These are phyloP conservation scores for Clusia tigrina DNA, from an alignment of 2,888 invertebrate genomes.

Conservation along the genomic window DNA sequence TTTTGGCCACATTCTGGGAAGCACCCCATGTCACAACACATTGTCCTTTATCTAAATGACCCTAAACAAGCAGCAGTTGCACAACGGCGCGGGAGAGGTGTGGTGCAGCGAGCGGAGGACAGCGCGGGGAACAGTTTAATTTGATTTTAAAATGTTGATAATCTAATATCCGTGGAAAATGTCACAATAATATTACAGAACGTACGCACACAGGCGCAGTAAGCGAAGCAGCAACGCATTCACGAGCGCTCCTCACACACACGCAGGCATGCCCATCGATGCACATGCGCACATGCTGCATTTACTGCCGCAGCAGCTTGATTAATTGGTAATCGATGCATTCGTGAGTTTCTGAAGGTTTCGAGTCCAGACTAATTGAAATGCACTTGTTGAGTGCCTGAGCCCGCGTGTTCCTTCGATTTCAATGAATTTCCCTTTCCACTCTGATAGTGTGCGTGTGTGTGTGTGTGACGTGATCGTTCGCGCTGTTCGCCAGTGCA, in stretches of 20 bases:
- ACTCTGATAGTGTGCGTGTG: conserved; percentile 46
- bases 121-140: conserved; percentile 48
- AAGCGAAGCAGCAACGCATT: background rate
- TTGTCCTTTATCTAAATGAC: conserved; percentile 55
- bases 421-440: conserved; percentile 56
- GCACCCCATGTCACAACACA: conserved; percentile 53
- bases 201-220: conserved; percentile 16
- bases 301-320: background rate
- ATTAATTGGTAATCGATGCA: conserved; percentile 29
- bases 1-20: conserved; percentile 35
- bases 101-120: conserved; percentile 11
- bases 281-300: background rate
- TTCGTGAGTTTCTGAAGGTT: conserved; percentile 16
- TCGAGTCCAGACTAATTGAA: conserved; percentile 46
- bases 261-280: background rate
- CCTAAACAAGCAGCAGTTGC: conserved; percentile 56
- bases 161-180: conserved; percentile 62
- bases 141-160: conserved; percentile 59
- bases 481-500: background rate
- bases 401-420: conserved; percentile 36
- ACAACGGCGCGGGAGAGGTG: conserved; percentile 34
- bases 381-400: conserved; percentile 49
- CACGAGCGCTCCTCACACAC: background rate
- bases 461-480: background rate
- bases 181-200: conserved; percentile 55